Percentiles rank a stretch among this genome's conserved stretches.
Conservation (phyloP, 2,888 invertebrate genomes). For the Chironomus riparius region DNA sequence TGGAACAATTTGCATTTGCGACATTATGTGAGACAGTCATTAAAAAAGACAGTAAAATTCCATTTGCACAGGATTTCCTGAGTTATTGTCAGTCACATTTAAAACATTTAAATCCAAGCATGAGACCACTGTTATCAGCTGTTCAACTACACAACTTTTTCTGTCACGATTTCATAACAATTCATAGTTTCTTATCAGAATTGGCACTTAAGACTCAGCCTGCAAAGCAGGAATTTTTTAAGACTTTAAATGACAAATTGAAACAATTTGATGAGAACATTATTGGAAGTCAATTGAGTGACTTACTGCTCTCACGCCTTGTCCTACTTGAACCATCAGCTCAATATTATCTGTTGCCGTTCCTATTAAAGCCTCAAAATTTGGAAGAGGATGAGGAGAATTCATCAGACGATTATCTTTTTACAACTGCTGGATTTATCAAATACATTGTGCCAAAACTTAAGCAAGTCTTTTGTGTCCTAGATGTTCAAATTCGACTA, state of each 20-base stretch:
- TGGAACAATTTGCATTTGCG: slow-evolving; percentile 72
- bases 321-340: slow-evolving; percentile 56
- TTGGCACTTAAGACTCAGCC: slow-evolving; percentile 67
- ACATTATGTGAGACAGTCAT: slow-evolving; percentile 66
- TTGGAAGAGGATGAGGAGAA: slow-evolving; percentile 40
- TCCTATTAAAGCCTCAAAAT: slow-evolving; percentile 58
- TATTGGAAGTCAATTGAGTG: slow-evolving; percentile 71
- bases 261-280: slow-evolving; percentile 67
- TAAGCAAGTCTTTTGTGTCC: slow-evolving; percentile 71
- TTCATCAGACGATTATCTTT: slow-evolving; percentile 49
- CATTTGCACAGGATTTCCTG: slow-evolving; percentile 58
- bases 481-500: slow-evolving; percentile 73
- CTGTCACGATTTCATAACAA: slow-evolving; percentile 74
- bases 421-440: slow-evolving; percentile 59
- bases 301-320: slow-evolving; percentile 69
- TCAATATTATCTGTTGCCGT: slow-evolving; percentile 49
- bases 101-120: slow-evolving; percentile 53
- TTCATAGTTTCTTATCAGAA: slow-evolving; percentile 74
- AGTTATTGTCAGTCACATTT: slow-evolving; percentile 60
- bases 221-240: slow-evolving; percentile 73
- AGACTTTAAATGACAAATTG: slow-evolving; percentile 56
- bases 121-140: slow-evolving; percentile 58
- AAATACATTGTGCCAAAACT: slow-evolving; percentile 67
- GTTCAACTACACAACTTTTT: slow-evolving; percentile 67
- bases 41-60: slow-evolving; percentile 56